phyloP scores from a whole-genome alignment of 2,113 vertebrate genomes.

The Verasper variegatus region DNA sequence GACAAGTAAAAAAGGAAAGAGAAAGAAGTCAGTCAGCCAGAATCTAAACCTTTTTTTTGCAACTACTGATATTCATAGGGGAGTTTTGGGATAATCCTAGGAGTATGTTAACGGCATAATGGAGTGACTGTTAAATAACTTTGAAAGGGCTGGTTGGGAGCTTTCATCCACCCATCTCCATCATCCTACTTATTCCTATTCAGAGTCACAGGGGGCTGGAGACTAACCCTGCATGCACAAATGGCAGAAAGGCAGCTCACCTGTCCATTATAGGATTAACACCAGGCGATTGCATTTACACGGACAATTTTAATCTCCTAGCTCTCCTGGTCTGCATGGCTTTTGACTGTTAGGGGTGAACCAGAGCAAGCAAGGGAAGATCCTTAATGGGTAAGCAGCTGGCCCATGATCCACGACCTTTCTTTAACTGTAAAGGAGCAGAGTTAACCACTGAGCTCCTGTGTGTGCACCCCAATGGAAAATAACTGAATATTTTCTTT shows the following conservation, averaged over 20 bases:
- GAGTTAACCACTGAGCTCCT: neutral
- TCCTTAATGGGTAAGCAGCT: neutral
- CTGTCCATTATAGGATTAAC: constrained; percentile 58
- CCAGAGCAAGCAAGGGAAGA: neutral
- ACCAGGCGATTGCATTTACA: constrained; percentile 18
- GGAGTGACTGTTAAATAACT: constrained; percentile 59
- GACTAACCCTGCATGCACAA: constrained; percentile 38
- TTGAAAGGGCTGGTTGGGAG: constrained; percentile 45
- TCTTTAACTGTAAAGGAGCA: constrained; percentile 7
- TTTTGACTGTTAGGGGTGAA: constrained; percentile 20
- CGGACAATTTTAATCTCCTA: constrained; percentile 42
- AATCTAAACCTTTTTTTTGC: constrained; percentile 19
- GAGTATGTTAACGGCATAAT: constrained; percentile 44
- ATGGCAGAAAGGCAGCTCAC: constrained; percentile 33
- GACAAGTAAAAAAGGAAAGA: constrained; percentile 6
- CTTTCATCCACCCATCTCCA: constrained; percentile 30
- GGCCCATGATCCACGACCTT: neutral
- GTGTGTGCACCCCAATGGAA: too few relatives aligned
- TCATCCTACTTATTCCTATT: constrained; percentile 35
- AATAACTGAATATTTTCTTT: too few relatives aligned
- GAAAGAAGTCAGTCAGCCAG: constrained; percentile 32
- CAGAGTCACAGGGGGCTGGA: constrained; percentile 30
- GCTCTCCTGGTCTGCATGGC: constrained; percentile 29
- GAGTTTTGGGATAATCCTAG: constrained; percentile 30
- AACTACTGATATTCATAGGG: constrained; percentile 36